Base-by-base conservation (phyloP, 2,113 vertebrate genomes). In the Alligator mississippiensis region DNA sequence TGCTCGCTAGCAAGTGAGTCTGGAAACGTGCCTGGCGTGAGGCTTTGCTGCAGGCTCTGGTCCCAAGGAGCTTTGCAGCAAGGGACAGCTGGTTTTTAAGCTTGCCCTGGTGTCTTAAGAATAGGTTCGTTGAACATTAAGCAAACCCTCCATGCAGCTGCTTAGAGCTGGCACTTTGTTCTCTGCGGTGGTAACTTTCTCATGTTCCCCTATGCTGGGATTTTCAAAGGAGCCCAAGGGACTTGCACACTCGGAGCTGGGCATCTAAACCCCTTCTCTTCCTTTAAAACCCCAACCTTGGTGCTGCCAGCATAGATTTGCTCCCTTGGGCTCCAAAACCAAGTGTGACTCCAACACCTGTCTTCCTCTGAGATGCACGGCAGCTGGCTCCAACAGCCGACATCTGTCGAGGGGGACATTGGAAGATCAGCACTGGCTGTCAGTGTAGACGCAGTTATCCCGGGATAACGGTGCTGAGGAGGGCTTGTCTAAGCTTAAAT, bases 131-230 rank as follows among this genome's bases (percentile, higher is more conserved):
- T 8, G 1, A 2, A 4, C 11, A 14, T 18, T 3, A 0, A 28
- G 5, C 54, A 8, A 11, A 60, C 21, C 24, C 18, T 72, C 68
- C 19, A 18, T 6, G 30, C 4, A 18, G 30, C 30, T 22, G 19
- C 30, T 57, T 22, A n/a, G 1, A 3, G 5, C 21, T 1, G 4
- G 14, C 47, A 83, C 74, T 61, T 59, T 62, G 18, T 24, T 14
- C 24, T 59, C 30, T 0, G 0, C 22, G 9, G 11, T 2, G 0
- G 4, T 16, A 21, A 0, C 61, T 34, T 34, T 34, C 34, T 34
- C 34, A 34, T 21, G 18, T 8, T 28, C 60, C 77, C 34, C 30
- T 3, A 1, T 34, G 24, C 57, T n/a, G 11, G 72, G 54, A 0
- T 15, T n/a, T 28, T 25, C 15, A 15, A n/a, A 66, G 64, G 27